phyloP scores from a whole-genome alignment of 1,140 invertebrate species.

The Bombus picipes region DNA sequence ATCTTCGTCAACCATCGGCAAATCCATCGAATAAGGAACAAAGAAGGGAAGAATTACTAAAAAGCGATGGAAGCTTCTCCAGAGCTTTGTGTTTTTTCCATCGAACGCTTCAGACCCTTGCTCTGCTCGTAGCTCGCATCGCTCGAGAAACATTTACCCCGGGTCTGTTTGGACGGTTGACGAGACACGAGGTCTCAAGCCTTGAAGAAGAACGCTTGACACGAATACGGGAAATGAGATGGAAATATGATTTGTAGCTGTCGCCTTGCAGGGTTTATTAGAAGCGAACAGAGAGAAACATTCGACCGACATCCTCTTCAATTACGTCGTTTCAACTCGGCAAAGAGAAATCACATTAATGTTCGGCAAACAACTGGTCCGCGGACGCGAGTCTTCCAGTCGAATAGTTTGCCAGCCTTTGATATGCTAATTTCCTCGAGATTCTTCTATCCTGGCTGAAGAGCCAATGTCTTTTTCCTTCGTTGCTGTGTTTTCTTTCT shows the following conservation, averaged over 20 bases:
- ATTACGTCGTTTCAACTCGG: neutral
- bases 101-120: neutral
- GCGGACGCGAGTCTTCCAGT: neutral
- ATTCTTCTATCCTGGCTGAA: neutral
- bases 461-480: no score
- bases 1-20: no score
- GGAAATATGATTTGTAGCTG: constrained; percentile 38
- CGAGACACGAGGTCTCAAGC: constrained; percentile 11
- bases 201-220: constrained; percentile 35
- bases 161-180: constrained; percentile 20
- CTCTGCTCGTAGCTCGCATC: no score
- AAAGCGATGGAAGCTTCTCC: no score
- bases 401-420: neutral
- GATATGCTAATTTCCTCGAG: constrained; percentile 3
- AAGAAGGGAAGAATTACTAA: no score
- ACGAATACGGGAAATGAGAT: constrained; percentile 45
- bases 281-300: neutral
- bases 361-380: neutral
- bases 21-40: no score
- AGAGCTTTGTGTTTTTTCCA: neutral
- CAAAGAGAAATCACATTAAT: constrained; percentile 14
- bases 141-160: constrained; percentile 26
- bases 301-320: neutral
- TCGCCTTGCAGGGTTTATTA: neutral
- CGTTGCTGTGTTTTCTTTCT: neutral